phyloP scores from a whole-genome alignment of 2,888 invertebrate species.

The Drosophila eohydei region DNA sequence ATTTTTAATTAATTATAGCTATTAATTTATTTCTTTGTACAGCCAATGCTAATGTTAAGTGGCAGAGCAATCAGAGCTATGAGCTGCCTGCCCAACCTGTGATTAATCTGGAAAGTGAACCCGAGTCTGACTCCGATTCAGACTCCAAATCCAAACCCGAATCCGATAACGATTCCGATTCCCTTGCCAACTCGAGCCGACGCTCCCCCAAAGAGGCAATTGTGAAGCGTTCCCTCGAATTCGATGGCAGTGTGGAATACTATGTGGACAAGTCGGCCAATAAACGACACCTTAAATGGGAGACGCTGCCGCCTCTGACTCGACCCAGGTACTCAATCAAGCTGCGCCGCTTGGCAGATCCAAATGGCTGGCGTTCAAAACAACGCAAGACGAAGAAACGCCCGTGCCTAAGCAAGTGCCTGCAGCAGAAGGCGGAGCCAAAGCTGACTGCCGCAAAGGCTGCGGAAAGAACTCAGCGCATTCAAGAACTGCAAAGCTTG shows the following conservation, averaged over 20 bases:
- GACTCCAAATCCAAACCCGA: neutral
- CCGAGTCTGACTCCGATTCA: neutral
- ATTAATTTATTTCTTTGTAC: neutral
- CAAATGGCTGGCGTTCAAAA: too few species aligned
- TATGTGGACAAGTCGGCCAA: slow-evolving; percentile 87
- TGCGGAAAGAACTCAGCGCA: slow-evolving; percentile 85
- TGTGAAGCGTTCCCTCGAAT: slow-evolving; percentile 54
- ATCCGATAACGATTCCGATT: neutral
- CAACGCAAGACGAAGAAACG: neutral
- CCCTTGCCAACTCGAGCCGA: neutral
- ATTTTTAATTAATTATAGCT: neutral
- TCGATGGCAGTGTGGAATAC: slow-evolving; percentile 85
- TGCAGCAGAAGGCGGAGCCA: neutral
- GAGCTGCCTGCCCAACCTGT: neutral
- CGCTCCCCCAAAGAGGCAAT: neutral
- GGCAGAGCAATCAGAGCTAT: slow-evolving; percentile 36
- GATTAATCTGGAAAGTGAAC: neutral
- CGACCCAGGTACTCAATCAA: slow-evolving; percentile 86
- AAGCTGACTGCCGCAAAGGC: slow-evolving; percentile 85
- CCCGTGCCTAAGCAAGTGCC: slow-evolving; percentile 10
- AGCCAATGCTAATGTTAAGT: neutral
- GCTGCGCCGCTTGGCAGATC: slow-evolving; percentile 16
- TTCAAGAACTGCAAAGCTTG: slow-evolving; percentile 41
- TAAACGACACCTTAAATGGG: slow-evolving; percentile 87
- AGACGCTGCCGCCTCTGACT: slow-evolving; percentile 88